A percentile compares a stretch with the other conserved stretches of the same genome.
phyloP scores from a whole-genome alignment of 1,140 invertebrate species.

The Heterodera carotae region DNA sequence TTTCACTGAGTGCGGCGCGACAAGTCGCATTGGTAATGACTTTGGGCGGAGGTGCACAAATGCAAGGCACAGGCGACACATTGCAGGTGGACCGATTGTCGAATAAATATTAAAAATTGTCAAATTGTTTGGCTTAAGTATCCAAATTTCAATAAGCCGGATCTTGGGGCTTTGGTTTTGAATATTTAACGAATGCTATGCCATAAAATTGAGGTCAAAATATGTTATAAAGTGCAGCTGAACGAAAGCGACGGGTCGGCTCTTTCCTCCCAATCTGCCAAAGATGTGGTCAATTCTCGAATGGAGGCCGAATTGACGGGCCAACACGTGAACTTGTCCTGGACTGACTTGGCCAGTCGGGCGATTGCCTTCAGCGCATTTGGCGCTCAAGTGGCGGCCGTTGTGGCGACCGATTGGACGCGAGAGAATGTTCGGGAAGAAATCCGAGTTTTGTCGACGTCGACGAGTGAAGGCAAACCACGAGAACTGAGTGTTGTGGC shows the following conservation, averaged over 20 bases:
- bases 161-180: no score
- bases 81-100: constrained; percentile 10
- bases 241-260: constrained; percentile 6
- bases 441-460: constrained; percentile 10
- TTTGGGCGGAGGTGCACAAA: constrained; percentile 13
- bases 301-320: constrained; percentile 19
- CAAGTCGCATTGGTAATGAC: constrained; percentile 10
- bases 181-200: no score
- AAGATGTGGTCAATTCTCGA: not conserved
- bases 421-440: not conserved
- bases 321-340: constrained; percentile 14
- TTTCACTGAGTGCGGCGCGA: constrained; percentile 20
- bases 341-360: constrained; percentile 9
- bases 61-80: constrained; percentile 22
- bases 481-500: constrained; percentile 22
- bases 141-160: no score
- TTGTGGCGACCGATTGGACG: not conserved
- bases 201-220: not conserved
- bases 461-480: not conserved
- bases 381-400: not conserved
- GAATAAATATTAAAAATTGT: no score
- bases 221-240: not conserved
- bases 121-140: no score
- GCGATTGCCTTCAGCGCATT: not conserved
- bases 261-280: not conserved